A percentile compares a stretch with the other conserved stretches of the same genome.
Evolutionary conservation across 2,888 invertebrate genomes (phyloP).

Genomic region (Gibbula magus): DNA sequence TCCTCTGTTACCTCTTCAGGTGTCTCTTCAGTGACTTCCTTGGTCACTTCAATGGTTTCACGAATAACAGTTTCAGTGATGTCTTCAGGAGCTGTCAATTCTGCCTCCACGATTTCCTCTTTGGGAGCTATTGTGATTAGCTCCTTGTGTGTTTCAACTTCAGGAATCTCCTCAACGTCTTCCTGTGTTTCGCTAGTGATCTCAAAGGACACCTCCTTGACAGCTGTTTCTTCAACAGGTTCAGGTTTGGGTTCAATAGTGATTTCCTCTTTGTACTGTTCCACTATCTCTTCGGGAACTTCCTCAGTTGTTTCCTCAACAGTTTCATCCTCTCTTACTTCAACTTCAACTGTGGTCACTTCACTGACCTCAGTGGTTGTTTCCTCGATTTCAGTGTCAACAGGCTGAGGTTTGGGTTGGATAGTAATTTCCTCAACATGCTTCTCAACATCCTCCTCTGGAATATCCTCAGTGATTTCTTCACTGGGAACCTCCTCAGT

Average conservation of each 20-base stretch:
- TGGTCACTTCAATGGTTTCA: neutral
- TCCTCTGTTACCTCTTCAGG: neutral
- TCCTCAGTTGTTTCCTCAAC: constrained; percentile 11
- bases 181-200: too few relatives aligned
- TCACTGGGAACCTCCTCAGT: too few relatives aligned
- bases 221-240: too few relatives aligned
- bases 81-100: neutral
- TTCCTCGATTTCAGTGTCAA: too few relatives aligned
- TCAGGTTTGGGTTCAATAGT: too few relatives aligned
- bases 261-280: too few relatives aligned
- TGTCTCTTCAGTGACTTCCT: neutral
- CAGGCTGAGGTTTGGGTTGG: too few relatives aligned
- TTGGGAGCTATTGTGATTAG: neutral
- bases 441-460: too few relatives aligned
- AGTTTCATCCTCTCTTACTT: neutral
- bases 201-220: too few relatives aligned
- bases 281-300: neutral
- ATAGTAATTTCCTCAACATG: too few relatives aligned
- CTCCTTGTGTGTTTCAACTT: neutral
- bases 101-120: neutral
- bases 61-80: neutral
- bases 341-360: neutral
- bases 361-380: too few relatives aligned
- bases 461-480: too few relatives aligned
- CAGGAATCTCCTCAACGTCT: neutral